phyloP scores from a whole-genome alignment of 2,888 invertebrate species.

The Venustoraphidia nigricollis region DNA sequence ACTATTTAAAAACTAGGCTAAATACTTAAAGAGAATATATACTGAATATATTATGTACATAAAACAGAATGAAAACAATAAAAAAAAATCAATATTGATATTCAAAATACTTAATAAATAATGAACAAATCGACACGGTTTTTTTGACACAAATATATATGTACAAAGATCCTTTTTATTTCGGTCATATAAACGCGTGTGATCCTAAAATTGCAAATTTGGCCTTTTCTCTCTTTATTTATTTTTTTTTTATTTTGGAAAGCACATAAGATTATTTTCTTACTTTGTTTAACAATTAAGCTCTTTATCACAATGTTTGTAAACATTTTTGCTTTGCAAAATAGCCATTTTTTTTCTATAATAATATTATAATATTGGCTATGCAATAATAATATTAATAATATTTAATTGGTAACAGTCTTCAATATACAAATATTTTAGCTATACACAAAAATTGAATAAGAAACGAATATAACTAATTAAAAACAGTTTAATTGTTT shows the following conservation, averaged over 20 bases:
- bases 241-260: constrained; percentile 18
- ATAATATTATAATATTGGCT: constrained; percentile 20
- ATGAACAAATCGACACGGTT: constrained; percentile 2
- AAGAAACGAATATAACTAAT: constrained; percentile 7
- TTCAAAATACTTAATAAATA: constrained; percentile 1
- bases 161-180: not conserved
- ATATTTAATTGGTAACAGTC: constrained; percentile 28
- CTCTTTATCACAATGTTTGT: constrained; percentile 28
- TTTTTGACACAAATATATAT: constrained; percentile 4
- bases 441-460: constrained; percentile 7
- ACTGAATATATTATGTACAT: not conserved
- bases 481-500: constrained; percentile 8
- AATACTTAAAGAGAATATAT: not conserved
- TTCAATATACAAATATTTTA: constrained; percentile 20
- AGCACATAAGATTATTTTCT: constrained; percentile 16
- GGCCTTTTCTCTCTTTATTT: constrained; percentile 16
- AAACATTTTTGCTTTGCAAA: constrained; percentile 19
- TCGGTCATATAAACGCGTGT: constrained; percentile 1
- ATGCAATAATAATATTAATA: constrained; percentile 10
- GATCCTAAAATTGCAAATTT: constrained; percentile 20
- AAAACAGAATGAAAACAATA: not conserved
- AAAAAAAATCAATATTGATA: not conserved
- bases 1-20: constrained; percentile 1
- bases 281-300: constrained; percentile 15
- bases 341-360: constrained; percentile 18